A percentile compares a stretch with the other conserved stretches of the same genome.
phyloP scores from a whole-genome alignment of 2,797 vertebrate species.

The Cyclopterus lumpus region DNA sequence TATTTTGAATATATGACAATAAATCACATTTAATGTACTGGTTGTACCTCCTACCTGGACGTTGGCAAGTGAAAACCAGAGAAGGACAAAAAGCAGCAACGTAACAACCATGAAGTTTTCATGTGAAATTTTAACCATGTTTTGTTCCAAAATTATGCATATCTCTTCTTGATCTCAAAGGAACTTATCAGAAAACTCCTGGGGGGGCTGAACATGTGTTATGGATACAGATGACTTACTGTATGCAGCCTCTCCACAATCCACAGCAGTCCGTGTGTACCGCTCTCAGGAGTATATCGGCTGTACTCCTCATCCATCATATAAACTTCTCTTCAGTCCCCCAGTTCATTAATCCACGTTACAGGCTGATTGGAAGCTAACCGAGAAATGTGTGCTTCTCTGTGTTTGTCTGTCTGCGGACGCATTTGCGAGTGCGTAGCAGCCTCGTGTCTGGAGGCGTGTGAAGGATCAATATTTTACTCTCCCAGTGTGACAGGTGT shows the following conservation, averaged over 20 bases:
- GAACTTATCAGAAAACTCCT: constrained; percentile 7
- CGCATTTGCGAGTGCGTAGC: constrained; percentile 46
- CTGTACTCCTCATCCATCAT: constrained; percentile 36
- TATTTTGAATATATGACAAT: background rate
- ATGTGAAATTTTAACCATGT: background rate
- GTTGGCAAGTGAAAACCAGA: background rate
- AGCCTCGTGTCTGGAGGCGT: constrained; percentile 49
- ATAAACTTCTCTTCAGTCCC: constrained; percentile 61
- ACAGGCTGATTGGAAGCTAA: constrained; percentile 66
- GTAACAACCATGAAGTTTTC: background rate
- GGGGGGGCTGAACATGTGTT: constrained; percentile 4
- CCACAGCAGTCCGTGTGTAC: constrained; percentile 3
- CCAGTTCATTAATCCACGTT: constrained; percentile 74
- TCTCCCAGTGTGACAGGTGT: constrained; percentile 70
- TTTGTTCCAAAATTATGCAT: background rate
- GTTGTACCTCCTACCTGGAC: background rate
- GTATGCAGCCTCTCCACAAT: constrained; percentile 15
- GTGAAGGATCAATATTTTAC: constrained; percentile 75
- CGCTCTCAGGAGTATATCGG: constrained; percentile 2
- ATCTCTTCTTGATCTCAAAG: constrained; percentile 13
- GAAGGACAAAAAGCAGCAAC: background rate
- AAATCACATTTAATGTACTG: background rate
- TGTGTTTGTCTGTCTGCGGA: constrained; percentile 43
- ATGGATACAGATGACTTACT: constrained; percentile 16
- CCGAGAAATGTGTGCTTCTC: constrained; percentile 46